Evolutionary conservation across 1,140 invertebrate species (phyloP).

Genomic region (Calliopsis andreniformis): DNA sequence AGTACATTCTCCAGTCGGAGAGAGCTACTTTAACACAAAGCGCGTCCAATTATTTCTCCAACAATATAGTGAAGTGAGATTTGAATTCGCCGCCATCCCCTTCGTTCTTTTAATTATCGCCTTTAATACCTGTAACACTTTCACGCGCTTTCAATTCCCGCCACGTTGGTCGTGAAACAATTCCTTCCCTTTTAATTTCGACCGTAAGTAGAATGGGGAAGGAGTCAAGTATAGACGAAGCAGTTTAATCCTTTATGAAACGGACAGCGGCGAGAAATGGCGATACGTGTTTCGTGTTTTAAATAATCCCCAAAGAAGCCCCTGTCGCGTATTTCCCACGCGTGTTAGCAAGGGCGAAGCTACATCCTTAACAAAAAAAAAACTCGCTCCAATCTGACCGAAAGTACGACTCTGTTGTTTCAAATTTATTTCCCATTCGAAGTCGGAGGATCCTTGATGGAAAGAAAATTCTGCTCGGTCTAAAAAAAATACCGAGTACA

Average conservation of each 20-base stretch:
- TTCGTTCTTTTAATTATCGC: slow-evolving; percentile 1
- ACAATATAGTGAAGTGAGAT: too few species aligned
- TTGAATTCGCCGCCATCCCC: too few species aligned
- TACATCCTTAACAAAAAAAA: not conserved
- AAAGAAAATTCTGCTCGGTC: slow-evolving; percentile 11
- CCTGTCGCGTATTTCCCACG: not conserved
- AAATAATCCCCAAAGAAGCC: not conserved
- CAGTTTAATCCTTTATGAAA: slow-evolving; percentile 28
- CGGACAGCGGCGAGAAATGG: slow-evolving; percentile 11
- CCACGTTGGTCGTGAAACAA: slow-evolving; percentile 3
- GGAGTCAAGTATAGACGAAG: slow-evolving; percentile 8
- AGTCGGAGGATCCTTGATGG: not conserved
- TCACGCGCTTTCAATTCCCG: not conserved
- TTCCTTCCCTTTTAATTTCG: slow-evolving; percentile 21
- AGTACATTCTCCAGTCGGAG: too few species aligned
- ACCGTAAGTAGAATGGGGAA: not conserved
- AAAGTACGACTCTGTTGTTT: not conserved
- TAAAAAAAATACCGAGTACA: too few species aligned
- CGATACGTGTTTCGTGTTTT: slow-evolving; percentile 22
- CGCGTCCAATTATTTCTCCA: too few species aligned
- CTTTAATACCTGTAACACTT: not conserved
- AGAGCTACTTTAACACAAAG: too few species aligned
- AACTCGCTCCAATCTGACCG: not conserved
- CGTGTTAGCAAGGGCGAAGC: not conserved
- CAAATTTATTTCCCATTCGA: not conserved